A percentile compares a stretch with the other conserved stretches of the same genome.
These are phyloP conservation scores for Epinephelus malabaricus DNA, from an alignment of 2,797 vertebrate species.

Conservation along the genomic window DNA sequence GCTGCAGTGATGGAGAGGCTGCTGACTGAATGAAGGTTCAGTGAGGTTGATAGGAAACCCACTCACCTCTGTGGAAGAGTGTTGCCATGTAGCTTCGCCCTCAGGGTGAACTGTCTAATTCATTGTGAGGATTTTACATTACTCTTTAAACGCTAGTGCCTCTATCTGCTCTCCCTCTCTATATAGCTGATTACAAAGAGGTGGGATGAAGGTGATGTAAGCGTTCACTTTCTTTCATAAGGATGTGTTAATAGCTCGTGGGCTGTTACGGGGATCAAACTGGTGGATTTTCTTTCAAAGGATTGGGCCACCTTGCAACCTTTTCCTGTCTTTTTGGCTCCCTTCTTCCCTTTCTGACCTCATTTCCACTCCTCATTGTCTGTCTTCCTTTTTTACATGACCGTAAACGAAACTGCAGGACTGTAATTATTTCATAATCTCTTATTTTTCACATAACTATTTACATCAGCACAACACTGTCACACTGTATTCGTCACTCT, in stretches of 20 bases:
- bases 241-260: constrained; percentile 21
- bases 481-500: not conserved
- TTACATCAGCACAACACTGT: not conserved
- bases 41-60: constrained; percentile 26
- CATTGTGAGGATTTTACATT: constrained; percentile 37
- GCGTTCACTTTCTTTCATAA: constrained; percentile 15
- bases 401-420: no score
- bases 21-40: constrained; percentile 8
- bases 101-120: constrained; percentile 40
- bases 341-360: not conserved
- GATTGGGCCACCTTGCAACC: constrained; percentile 9
- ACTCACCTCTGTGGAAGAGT: constrained; percentile 9
- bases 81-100: constrained; percentile 26
- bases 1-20: not conserved
- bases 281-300: constrained; percentile 3
- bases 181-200: constrained; percentile 20
- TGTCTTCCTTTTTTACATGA: not conserved
- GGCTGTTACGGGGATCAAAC: constrained; percentile 35
- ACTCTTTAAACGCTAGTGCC: constrained; percentile 16
- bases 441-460: not conserved
- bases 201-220: constrained; percentile 21
- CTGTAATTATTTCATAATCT: not conserved
- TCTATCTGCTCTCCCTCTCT: constrained; percentile 19
- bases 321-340: not conserved
- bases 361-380: not conserved